These are phyloP conservation scores for Myxocyprinus asiaticus DNA, from an alignment of 2,113 vertebrate genomes.

Conservation along the genomic window DNA sequence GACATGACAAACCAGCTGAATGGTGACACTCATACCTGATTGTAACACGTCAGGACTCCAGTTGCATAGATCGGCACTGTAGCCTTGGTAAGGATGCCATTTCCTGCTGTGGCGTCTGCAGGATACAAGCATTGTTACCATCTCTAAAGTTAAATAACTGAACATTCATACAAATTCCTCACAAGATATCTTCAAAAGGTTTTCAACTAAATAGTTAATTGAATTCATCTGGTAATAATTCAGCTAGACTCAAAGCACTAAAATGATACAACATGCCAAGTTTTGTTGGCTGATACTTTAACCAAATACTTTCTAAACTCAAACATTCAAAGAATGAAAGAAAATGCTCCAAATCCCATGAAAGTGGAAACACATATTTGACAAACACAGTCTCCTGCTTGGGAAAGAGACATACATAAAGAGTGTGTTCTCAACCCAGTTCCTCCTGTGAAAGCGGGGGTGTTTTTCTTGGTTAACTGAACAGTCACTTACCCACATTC, in stretches of 20 bases:
- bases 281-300: slow-evolving; percentile 52
- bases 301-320: slow-evolving; percentile 49
- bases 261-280: slow-evolving; percentile 14
- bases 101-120: slow-evolving; percentile 87
- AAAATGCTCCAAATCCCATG: slow-evolving; percentile 53
- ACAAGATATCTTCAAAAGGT: too few relatives aligned
- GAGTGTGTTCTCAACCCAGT: slow-evolving; percentile 35
- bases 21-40: slow-evolving; percentile 82
- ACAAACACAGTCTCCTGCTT: slow-evolving; percentile 49
- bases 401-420: slow-evolving; percentile 1
- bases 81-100: slow-evolving; percentile 96
- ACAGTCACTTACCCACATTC: slow-evolving; percentile 87
- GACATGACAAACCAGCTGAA: neutral
- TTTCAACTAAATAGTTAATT: neutral
- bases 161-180: too few relatives aligned
- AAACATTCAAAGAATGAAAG: slow-evolving; percentile 59
- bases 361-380: slow-evolving; percentile 42
- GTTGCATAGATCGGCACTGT: slow-evolving; percentile 99
- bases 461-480: slow-evolving; percentile 47
- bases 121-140: slow-evolving; percentile 16
- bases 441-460: slow-evolving; percentile 31
- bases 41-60: slow-evolving; percentile 96
- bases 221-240: slow-evolving; percentile 7
- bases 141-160: neutral
- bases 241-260: neutral